Conservation (phyloP, 2,113 vertebrate species). For the Anser cygnoides region DNA sequence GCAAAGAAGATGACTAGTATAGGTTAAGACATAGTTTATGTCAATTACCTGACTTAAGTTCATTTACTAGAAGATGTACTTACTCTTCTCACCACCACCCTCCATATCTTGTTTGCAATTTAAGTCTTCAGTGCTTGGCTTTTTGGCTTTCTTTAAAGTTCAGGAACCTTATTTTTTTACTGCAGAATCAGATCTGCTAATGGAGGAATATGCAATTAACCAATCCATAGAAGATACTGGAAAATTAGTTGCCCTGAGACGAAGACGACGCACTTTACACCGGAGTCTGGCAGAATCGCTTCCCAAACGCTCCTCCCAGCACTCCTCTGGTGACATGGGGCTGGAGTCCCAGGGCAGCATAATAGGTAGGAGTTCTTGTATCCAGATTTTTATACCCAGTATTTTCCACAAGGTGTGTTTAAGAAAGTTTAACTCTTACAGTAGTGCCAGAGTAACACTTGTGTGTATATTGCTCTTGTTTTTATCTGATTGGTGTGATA, state of each 20-base stretch:
- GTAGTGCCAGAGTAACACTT: neutral
- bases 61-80: neutral
- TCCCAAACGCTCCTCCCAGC: conserved; percentile 72
- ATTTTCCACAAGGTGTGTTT: neutral
- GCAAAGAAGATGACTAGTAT: neutral
- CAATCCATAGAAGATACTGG: conserved; percentile 82
- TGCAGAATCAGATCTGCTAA: conserved; percentile 87
- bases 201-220: conserved; percentile 87
- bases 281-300: conserved; percentile 79
- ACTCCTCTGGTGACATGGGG: conserved; percentile 56
- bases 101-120: neutral
- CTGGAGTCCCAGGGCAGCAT: conserved; percentile 43
- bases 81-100: neutral
- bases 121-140: neutral
- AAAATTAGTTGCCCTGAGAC: conserved; percentile 81
- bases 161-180: neutral
- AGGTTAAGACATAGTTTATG: neutral
- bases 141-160: neutral
- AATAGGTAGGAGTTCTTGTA: conserved; percentile 62
- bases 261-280: conserved; percentile 85
- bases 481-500: neutral
- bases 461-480: neutral
- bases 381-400: too few relatives aligned
- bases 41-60: neutral
- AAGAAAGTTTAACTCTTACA: neutral